These are phyloP conservation scores for Nanorana parkeri DNA, from an alignment of 2,113 vertebrate species.

Conservation along the genomic window DNA sequence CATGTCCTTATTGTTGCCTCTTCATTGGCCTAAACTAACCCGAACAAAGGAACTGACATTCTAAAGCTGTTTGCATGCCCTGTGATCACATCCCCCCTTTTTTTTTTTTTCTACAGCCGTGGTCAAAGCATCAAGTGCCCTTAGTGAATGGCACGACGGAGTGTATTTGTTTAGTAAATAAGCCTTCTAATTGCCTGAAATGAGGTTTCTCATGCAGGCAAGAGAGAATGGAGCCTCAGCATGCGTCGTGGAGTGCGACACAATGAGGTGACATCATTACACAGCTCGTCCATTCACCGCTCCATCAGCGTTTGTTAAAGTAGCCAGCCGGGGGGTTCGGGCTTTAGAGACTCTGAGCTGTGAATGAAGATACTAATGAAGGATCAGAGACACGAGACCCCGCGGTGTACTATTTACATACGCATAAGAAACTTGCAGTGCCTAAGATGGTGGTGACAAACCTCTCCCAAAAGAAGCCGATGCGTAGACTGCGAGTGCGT, in stretches of 20 bases:
- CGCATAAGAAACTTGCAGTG: no score
- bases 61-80: not conserved
- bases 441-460: no score
- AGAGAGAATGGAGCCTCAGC: conserved; percentile 5
- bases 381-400: not conserved
- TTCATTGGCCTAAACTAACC: not conserved
- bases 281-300: not conserved
- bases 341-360: not conserved
- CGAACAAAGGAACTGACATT: conserved; percentile 14
- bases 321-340: not conserved
- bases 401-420: no score
- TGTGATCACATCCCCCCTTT: conserved; percentile 9
- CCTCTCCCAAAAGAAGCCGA: no score
- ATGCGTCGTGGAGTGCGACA: not conserved
- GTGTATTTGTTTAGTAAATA: conserved; percentile 48
- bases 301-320: not conserved
- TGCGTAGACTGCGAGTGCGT: no score
- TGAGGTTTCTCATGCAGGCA: conserved; percentile 6
- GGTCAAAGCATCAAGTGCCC: not conserved
- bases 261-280: conserved; percentile 38
- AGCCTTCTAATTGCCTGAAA: conserved; percentile 40
- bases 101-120: not conserved
- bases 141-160: conserved; percentile 7
- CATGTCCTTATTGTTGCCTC: not conserved
- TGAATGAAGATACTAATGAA: not conserved